Evolutionary conservation across 2,888 invertebrate species (phyloP), one percentile per base, ranked within the genome.

Genomic region (Limnephilus lunatus): DNA sequence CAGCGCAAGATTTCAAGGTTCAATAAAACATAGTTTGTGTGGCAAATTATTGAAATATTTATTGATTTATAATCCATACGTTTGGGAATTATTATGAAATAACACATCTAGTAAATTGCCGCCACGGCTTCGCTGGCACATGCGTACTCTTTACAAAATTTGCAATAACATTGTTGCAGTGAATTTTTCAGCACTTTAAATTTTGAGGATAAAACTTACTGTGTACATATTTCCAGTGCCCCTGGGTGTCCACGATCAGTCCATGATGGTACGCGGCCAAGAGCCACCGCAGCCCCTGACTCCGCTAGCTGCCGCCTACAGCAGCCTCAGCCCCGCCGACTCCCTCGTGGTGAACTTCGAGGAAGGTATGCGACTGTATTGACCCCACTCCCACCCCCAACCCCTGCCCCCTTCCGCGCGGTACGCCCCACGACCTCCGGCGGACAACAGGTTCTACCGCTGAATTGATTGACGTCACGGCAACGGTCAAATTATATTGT

Each of bases 361-460:
- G 96, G 98, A 98, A 97, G 97, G 97, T 97, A 97, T 97, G 97
- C 97, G 97, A 95, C 97, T 97, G 95, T 97, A 97, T 96, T 97
- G 97, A 96, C 92, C 44, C 81, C 80, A 39, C 68, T n/a, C 68
- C 9, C 68, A 68, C 25, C 68, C 25, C 81, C 35, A 48, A 68
- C 81, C 35, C 19, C 89, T 14, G 83, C 83, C 83, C 30, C 39
- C 30, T 81, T n/a, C 39, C 30, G 25, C 81, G 19, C 35, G 14
- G 35, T 35, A n/a, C 25, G 31, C n/a, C 44, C 25, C 44, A 14
- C 80, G 44, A 31, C 81, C 44, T 11, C 30, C 25, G 0, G 30
- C 44, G 15, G 48, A 32, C 68, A 68, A 68, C 30, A 81, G 80
- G 81, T 48, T 44, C 81, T 48, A 32, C 32, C 32, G 81, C 81